These are phyloP conservation scores for Tridacna crocea DNA, from an alignment of 2,888 invertebrate genomes.

Conservation along the genomic window DNA sequence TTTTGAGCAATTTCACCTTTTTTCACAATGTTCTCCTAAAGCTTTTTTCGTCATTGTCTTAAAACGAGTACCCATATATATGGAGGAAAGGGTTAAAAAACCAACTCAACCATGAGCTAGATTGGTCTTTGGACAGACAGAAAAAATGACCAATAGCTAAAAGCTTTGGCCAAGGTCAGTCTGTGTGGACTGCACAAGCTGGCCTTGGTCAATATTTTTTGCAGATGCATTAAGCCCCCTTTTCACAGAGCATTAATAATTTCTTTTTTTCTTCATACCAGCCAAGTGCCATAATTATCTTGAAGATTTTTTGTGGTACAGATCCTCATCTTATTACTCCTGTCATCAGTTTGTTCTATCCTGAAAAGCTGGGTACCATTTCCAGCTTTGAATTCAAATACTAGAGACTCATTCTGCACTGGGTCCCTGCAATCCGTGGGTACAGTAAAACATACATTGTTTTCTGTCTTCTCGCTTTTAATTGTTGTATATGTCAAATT, in stretches of 20 bases:
- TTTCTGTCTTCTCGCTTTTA: slow-evolving; percentile 37
- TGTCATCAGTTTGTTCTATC: background rate
- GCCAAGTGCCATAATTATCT: slow-evolving; percentile 43
- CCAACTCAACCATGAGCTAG: no score
- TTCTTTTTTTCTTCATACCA: slow-evolving; percentile 42
- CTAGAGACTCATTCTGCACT: slow-evolving; percentile 27
- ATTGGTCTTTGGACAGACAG: no score
- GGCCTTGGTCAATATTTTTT: no score
- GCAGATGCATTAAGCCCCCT: no score
- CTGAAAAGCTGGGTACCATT: slow-evolving; percentile 50
- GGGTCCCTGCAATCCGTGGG: slow-evolving; percentile 35
- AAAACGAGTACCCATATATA: no score
- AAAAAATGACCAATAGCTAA: no score
- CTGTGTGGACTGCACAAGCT: no score
- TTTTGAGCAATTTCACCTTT: no score
- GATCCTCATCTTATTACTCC: slow-evolving; percentile 5
- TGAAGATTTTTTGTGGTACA: slow-evolving; percentile 38
- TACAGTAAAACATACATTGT: slow-evolving; percentile 33
- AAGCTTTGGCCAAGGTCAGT: no score
- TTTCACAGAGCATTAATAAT: no score
- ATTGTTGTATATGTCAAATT: background rate
- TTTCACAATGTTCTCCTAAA: background rate
- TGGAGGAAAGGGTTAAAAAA: no score
- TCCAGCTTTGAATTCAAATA: slow-evolving; percentile 24
- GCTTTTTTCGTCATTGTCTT: no score